Evolutionary conservation across 2,888 invertebrate genomes (phyloP).

Genomic region (Dryococelus australis): DNA sequence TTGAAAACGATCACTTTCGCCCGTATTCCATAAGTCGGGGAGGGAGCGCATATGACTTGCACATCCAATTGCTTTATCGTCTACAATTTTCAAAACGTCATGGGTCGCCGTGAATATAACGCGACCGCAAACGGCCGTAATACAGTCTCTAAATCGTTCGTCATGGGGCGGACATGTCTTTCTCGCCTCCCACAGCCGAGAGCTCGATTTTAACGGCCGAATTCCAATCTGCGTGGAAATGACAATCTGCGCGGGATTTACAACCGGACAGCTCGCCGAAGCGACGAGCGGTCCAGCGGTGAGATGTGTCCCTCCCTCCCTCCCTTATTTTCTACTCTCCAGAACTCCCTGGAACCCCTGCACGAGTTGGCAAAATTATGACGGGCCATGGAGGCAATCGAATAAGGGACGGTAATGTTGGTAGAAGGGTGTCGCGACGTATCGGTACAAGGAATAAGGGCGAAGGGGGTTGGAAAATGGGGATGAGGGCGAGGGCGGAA

Average conservation of each 20-base stretch:
- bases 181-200: background rate
- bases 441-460: background rate
- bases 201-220: background rate
- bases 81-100: too few species aligned
- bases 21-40: too few species aligned
- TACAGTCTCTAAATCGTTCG: too few species aligned
- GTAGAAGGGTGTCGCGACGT: background rate
- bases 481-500: background rate
- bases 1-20: too few species aligned
- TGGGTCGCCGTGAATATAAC: too few species aligned
- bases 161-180: too few species aligned
- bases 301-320: background rate
- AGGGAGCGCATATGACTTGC: too few species aligned
- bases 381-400: conserved; percentile 5
- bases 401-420: conserved; percentile 1
- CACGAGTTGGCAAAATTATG: conserved; percentile 17
- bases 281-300: background rate
- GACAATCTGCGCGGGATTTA: background rate
- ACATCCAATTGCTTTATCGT: too few species aligned
- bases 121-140: too few species aligned
- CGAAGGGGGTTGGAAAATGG: background rate
- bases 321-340: too few species aligned
- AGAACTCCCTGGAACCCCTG: background rate
- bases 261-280: background rate
- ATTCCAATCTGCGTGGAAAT: conserved; percentile 16